A percentile compares a stretch with the other conserved stretches of the same genome.
Conservation (phyloP, 2,888 invertebrate species). For the Colostygia pectinataria region DNA sequence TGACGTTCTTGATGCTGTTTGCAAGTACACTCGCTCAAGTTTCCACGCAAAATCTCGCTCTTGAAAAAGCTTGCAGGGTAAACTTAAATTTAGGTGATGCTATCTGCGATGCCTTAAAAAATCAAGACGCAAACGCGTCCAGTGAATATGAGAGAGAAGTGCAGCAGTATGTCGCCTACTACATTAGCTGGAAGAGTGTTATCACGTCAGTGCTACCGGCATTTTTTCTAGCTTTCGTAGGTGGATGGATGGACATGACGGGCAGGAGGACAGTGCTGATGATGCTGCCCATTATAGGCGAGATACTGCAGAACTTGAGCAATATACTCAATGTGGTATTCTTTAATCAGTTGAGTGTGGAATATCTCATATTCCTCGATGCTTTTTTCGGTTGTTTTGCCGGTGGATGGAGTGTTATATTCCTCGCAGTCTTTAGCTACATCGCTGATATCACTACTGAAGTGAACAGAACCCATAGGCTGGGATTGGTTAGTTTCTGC, state of each 20-base stretch:
- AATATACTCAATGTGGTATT: constrained; percentile 87
- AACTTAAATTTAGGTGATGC: constrained; percentile 85
- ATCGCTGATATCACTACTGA: constrained; percentile 42
- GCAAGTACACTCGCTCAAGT: constrained; percentile 76
- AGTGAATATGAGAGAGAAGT: constrained; percentile 75
- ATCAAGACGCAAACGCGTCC: constrained; percentile 74
- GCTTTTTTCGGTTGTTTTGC: constrained; percentile 38
- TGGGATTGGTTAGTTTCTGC: constrained; percentile 44
- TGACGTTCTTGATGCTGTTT: constrained; percentile 38
- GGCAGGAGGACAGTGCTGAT: constrained; percentile 87
- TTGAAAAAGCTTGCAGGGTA: constrained; percentile 90
- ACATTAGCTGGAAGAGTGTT: constrained; percentile 89
- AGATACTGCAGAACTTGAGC: constrained; percentile 86
- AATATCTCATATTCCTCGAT: constrained; percentile 63
- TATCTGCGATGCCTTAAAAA: constrained; percentile 86
- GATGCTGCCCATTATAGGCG: constrained; percentile 87
- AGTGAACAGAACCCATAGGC: constrained; percentile 41
- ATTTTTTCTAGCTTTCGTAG: constrained; percentile 87
- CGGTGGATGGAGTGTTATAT: constrained; percentile 40
- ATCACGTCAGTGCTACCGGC: constrained; percentile 88
- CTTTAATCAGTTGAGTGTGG: constrained; percentile 87
- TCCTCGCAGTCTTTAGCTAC: constrained; percentile 40
- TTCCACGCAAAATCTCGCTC: constrained; percentile 88
- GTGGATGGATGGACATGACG: constrained; percentile 86
- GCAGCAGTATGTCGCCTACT: constrained; percentile 85